Evolutionary conservation across 2,113 vertebrate genomes (phyloP), one percentile per base, ranked within the genome.

Genomic region (Cervus canadensis): DNA sequence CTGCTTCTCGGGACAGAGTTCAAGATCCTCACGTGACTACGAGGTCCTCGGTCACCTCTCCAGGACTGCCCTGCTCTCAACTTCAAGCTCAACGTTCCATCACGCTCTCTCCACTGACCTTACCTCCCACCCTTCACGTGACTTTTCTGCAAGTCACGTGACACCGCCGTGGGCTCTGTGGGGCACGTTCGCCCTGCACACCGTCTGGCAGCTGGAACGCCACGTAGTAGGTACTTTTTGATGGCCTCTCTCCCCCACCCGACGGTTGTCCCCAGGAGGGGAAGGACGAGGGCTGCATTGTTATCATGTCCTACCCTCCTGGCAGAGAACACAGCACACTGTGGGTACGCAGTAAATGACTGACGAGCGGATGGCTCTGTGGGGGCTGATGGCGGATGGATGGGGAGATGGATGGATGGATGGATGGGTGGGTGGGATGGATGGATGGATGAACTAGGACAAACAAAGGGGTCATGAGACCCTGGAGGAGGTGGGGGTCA

Each of bases 121-220:
- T 36, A 3, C 45, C 45, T 28, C 60, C 25, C 25, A 5, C 16
- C 48, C 21, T 50, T 33, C 25, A 7, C 28, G 0, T 5, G 36
- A 45, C 28, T 3, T 83, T 56, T 67, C 92, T 54, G 36, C 11
- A 14, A 87, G 45, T 10, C 59, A 4, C 0, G 2, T 1, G 17
- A 43, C 50, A 2, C 6, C 15, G 2, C 57, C 25, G 0, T 1
- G 3, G 26, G 82, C 74, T 30, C 56, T 9, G 3, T 0, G 25
- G 36, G 2, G 40, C 40, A 19, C 7, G 3, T 23, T 25, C 2
- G 0, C 30, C 30, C 71, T 25, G 48, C 3, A 25, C 7, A 2
- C 9, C 50, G 30, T 7, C 28, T 2, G 15, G 10, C 76, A n/a
- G 43, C 45, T 52, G 2, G 8, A 6, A 6, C 5, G 16, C 43